phyloP scores from a whole-genome alignment of 2,113 vertebrate species.

The Dromiciops gliroides region DNA sequence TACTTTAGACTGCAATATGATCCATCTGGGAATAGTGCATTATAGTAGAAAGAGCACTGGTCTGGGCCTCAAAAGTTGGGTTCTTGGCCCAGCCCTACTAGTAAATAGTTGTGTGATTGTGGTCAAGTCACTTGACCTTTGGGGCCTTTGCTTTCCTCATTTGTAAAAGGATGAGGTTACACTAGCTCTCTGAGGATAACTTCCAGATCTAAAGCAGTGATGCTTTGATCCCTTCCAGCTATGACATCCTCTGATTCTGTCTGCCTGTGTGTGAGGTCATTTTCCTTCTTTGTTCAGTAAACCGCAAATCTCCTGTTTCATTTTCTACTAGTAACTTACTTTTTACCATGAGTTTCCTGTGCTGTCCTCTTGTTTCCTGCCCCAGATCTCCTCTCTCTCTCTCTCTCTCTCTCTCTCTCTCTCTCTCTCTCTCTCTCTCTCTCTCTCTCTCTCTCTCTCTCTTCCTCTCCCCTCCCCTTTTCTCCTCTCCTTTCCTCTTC shows the following conservation, averaged over 20 bases:
- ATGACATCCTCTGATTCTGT: neutral
- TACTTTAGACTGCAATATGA: neutral
- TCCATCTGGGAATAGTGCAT: neutral
- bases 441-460: neutral
- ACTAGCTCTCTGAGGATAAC: neutral
- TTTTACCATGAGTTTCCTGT: neutral
- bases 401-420: neutral
- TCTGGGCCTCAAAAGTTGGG: neutral
- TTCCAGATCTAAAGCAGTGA: neutral
- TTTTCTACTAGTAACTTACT: neutral
- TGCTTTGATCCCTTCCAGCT: neutral
- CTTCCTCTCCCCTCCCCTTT: neutral
- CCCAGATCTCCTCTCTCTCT: neutral
- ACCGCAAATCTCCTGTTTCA: neutral
- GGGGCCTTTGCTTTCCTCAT: neutral
- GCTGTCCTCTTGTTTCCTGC: neutral
- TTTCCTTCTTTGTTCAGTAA: neutral
- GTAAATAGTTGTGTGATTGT: neutral
- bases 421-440: neutral
- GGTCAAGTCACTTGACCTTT: neutral
- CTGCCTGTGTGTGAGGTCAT: neutral
- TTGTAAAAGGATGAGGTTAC: neutral
- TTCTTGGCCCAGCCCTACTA: neutral
- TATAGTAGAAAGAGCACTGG: neutral
- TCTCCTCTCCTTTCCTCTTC: neutral